Base-by-base conservation (phyloP, 2,888 invertebrate genomes). In the Trichopria drosophilae region DNA sequence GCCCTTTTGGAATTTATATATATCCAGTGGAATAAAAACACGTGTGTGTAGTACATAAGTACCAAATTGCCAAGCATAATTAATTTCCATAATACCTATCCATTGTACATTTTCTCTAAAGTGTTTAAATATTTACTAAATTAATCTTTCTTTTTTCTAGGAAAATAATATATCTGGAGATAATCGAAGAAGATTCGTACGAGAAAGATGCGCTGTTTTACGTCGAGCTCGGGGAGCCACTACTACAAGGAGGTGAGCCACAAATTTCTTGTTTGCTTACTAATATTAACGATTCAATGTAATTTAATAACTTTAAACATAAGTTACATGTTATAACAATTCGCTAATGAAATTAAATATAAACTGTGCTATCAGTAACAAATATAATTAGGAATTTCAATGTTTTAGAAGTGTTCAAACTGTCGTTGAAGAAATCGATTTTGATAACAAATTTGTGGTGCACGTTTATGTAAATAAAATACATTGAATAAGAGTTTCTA, bases 171-270 rank as follows among this genome's bases (percentile, higher is more conserved):
- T 82, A 84, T 40, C 79, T 98, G 58, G 86, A 86, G 65, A 93
- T 99, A 58, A 84, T 92, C 61, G 97, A 99, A 79, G 95, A 96
- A 72, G 97, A 98, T 78, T 94, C 95, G 71, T 98, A 98, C 76
- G 96, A 98, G 77, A 95, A 98, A 76, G 92, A 94, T 71, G 93
- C 95, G 23, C 82, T 89, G 16, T 94, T 99, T 77, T 93, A 88
- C 77, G 88, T 98, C 10, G 90, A 94, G 72, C 79, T 99, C 19
- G 93, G 90, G 6, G 89, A 91, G 62, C 98, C 98, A 10, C 85
- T 87, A 69, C 82, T 90, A 73, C 82, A 90, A 63, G 90, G 90
- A 81, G 92, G 93, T 93, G 84, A 85, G 81, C 68, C 53, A 37
- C 13, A 6, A 28, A 3, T 23, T 10, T 24, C 10, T 9, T 24